Evolutionary conservation across 2,888 invertebrate species (phyloP).

Genomic region (Hetaerina titia): DNA sequence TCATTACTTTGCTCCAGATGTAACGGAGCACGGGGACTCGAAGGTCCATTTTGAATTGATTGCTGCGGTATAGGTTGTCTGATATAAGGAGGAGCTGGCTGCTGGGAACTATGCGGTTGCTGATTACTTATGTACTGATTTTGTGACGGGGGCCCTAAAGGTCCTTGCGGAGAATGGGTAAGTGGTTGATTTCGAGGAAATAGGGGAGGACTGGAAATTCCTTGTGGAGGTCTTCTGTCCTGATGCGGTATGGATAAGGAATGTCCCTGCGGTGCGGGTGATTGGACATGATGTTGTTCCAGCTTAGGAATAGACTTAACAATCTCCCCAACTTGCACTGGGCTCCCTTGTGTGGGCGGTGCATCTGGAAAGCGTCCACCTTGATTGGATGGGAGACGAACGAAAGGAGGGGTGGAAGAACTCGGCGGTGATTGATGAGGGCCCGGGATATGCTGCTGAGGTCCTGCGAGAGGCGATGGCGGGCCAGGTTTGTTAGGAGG

Average conservation of each 20-base stretch:
- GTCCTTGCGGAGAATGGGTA: neutral
- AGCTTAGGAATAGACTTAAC: constrained; percentile 88
- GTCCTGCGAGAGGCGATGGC: constrained; percentile 44
- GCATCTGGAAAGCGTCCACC: neutral
- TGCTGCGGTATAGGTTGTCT: neutral
- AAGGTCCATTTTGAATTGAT: neutral
- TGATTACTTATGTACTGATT: neutral
- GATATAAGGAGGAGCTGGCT: neutral
- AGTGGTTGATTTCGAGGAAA: constrained; percentile 12
- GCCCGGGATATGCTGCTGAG: constrained; percentile 69
- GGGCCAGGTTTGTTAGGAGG: constrained; percentile 48
- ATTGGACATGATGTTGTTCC: constrained; percentile 85
- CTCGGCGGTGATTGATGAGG: constrained; percentile 76
- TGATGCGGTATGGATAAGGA: constrained; percentile 28
- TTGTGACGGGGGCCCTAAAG: neutral
- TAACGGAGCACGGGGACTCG: neutral
- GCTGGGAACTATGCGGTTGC: neutral
- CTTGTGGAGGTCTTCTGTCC: neutral
- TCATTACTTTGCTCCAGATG: neutral
- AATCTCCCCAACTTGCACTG: constrained; percentile 84
- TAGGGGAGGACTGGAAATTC: neutral
- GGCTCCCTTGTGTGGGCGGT: constrained; percentile 70
- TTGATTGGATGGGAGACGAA: neutral
- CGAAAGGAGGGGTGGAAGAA: constrained; percentile 75
- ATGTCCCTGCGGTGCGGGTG: constrained; percentile 75